Conservation (phyloP, 1,140 invertebrate genomes). For the Dendrolimus punctatus region DNA sequence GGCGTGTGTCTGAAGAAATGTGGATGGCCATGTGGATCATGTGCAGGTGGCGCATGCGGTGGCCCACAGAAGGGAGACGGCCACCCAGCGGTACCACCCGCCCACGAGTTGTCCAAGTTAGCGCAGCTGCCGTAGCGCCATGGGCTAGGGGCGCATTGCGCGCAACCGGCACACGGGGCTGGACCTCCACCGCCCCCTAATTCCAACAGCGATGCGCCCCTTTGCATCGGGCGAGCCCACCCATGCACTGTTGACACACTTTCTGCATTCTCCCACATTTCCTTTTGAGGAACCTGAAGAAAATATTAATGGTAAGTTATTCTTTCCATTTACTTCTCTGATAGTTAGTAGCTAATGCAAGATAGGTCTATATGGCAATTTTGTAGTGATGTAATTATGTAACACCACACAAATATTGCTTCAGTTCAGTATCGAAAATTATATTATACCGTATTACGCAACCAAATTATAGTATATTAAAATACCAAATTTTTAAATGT, state of each 20-base stretch:
- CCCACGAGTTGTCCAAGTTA: slow-evolving; percentile 74
- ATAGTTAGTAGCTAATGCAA: no score
- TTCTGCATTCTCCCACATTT: slow-evolving; percentile 32
- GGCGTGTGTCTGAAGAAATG: slow-evolving; percentile 45
- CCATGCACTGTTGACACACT: slow-evolving; percentile 17
- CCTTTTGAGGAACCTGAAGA: slow-evolving; percentile 19
- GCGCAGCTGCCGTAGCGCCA: slow-evolving; percentile 78
- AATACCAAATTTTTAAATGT: no score
- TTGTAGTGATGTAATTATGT: no score
- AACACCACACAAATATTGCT: no score
- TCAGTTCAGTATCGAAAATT: no score
- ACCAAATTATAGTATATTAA: no score
- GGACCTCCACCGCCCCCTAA: slow-evolving; percentile 59
- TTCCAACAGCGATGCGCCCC: slow-evolving; percentile 54
- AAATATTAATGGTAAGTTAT: background rate
- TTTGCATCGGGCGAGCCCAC: slow-evolving; percentile 45
- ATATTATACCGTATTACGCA: no score
- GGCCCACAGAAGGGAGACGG: slow-evolving; percentile 63
- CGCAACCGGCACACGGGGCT: slow-evolving; percentile 72
- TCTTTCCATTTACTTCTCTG: background rate
- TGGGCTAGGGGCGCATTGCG: slow-evolving; percentile 57
- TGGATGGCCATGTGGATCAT: slow-evolving; percentile 46
- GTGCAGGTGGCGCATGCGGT: slow-evolving; percentile 30
- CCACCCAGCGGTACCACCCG: slow-evolving; percentile 45
- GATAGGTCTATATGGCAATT: no score